Conservation (phyloP, 1,140 invertebrate genomes). For the Caenorhabditis remanei region DNA sequence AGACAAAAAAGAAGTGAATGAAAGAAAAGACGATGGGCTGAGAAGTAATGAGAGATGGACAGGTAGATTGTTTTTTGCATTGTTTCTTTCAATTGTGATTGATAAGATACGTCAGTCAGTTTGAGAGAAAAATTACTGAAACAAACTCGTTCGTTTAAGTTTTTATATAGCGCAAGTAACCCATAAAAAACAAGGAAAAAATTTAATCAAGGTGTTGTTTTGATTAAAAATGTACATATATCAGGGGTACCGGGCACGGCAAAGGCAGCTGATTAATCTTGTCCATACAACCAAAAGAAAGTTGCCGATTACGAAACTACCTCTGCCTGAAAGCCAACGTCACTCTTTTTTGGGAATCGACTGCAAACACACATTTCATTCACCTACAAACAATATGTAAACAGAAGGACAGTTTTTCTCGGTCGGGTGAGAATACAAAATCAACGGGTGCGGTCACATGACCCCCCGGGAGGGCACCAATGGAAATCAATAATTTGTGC, state of each 20-base stretch:
- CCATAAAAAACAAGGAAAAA: background rate
- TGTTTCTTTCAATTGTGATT: background rate
- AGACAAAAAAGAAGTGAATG: background rate
- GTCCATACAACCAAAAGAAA: background rate
- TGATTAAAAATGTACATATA: conserved; percentile 28
- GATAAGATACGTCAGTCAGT: background rate
- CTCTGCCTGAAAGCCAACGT: background rate
- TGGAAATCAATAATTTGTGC: conserved; percentile 3
- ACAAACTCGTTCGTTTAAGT: background rate
- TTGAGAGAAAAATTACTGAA: background rate
- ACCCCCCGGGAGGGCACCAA: background rate
- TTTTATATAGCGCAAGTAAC: background rate
- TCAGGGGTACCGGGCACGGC: too few species aligned
- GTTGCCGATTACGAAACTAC: conserved; percentile 1
- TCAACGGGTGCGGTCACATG: background rate
- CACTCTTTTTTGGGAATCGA: background rate
- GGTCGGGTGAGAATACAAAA: background rate
- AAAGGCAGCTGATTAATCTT: conserved; percentile 29
- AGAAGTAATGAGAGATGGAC: background rate
- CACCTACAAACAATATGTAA: conserved; percentile 52
- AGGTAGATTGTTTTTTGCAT: conserved; percentile 6
- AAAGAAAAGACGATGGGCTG: background rate
- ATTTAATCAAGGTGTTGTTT: background rate
- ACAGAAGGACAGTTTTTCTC: background rate
- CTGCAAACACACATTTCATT: background rate